Evolutionary conservation across 2,113 vertebrate genomes (phyloP).

Genomic region (Tonatia bakeri): DNA sequence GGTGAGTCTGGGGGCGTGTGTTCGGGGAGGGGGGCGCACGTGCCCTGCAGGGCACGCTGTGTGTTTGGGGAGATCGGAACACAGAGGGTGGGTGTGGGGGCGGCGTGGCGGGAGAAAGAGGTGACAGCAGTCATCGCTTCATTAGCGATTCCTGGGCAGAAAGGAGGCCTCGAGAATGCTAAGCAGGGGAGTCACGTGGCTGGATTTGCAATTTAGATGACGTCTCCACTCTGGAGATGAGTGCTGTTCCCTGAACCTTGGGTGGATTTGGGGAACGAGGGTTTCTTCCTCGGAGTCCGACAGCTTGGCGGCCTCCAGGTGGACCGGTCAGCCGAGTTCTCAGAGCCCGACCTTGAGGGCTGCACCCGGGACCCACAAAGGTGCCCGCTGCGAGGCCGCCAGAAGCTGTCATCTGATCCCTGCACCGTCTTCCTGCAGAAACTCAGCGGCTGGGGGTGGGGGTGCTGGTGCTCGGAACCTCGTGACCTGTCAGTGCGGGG

Average conservation of each 20-base stretch:
- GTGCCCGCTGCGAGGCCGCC: background rate
- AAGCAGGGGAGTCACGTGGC: slow-evolving; percentile 33
- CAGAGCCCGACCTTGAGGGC: background rate
- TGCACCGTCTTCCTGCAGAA: slow-evolving; percentile 24
- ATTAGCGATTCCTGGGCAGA: slow-evolving; percentile 54
- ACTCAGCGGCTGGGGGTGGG: background rate
- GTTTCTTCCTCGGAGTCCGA: background rate
- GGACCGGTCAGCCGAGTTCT: background rate
- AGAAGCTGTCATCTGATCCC: background rate
- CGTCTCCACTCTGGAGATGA: too few relatives aligned
- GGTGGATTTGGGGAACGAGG: background rate
- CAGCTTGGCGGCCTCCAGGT: background rate
- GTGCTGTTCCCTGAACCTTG: too few relatives aligned
- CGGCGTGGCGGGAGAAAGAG: background rate
- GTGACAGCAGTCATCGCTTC: slow-evolving; percentile 5
- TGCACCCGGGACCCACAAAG: background rate
- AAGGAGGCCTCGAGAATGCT: slow-evolving; percentile 26
- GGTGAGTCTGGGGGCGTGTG: too few relatives aligned
- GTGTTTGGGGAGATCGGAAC: background rate
- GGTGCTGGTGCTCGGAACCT: background rate
- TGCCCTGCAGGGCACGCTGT: too few relatives aligned
- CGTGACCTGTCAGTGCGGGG: background rate
- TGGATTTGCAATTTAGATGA: slow-evolving; percentile 53
- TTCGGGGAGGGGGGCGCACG: too few relatives aligned
- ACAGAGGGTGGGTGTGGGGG: background rate